Percentiles rank a stretch among this genome's conserved stretches.
Conservation (phyloP, 2,113 vertebrate species). For the Empidonax alnorum region DNA sequence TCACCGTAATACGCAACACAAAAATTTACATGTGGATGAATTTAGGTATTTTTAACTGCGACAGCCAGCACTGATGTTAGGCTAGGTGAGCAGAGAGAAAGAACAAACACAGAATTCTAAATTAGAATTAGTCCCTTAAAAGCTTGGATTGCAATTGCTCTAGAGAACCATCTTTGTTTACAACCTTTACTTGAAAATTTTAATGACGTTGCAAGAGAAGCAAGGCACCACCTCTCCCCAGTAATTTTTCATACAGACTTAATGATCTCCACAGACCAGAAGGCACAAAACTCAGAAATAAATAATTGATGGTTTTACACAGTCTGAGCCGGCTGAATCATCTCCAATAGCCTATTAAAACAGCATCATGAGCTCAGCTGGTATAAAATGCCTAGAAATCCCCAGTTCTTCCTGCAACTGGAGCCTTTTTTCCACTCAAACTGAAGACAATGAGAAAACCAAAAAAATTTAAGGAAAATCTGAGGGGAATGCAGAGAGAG, state of each 20-base stretch:
- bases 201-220: not conserved
- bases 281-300: conserved; percentile 3
- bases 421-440: not conserved
- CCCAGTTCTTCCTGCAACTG: not conserved
- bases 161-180: not conserved
- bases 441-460: not conserved
- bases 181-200: not conserved
- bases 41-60: not conserved
- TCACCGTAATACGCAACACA: not conserved
- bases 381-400: conserved; percentile 27
- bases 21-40: not conserved
- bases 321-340: conserved; percentile 29
- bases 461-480: not conserved
- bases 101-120: not conserved
- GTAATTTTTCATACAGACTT: not conserved
- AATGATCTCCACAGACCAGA: conserved; percentile 24
- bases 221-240: not conserved
- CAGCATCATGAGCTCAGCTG: not conserved
- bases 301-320: conserved; percentile 53
- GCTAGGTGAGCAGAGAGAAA: not conserved
- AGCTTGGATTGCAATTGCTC: not conserved
- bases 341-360: not conserved
- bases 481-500: not conserved
- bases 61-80: not conserved
- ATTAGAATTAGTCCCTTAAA: not conserved